These are phyloP conservation scores for Drosophila parvula DNA, from an alignment of 1,140 invertebrate genomes.

Conservation along the genomic window DNA sequence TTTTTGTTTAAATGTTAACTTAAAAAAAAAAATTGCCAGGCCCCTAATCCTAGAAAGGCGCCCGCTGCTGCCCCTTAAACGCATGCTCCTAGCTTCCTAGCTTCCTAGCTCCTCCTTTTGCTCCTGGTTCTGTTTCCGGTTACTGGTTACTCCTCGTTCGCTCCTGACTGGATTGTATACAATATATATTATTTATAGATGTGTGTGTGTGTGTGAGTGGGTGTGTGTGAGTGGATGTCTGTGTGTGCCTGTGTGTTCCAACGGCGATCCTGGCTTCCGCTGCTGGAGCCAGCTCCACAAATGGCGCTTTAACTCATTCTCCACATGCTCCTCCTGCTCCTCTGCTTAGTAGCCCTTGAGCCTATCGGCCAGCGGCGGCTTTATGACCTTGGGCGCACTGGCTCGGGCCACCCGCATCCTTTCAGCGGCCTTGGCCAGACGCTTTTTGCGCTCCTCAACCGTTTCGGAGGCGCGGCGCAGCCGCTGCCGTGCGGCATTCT, in stretches of 20 bases:
- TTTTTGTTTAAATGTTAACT: conserved; percentile 62
- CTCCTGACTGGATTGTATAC: conserved; percentile 41
- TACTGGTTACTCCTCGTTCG: background rate
- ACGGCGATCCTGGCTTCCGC: conserved; percentile 39
- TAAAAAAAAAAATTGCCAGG: conserved; percentile 78
- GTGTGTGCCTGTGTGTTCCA: conserved; percentile 47
- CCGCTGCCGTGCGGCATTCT: conserved; percentile 81
- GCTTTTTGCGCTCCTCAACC: conserved; percentile 84
- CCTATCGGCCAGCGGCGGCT: conserved; percentile 79
- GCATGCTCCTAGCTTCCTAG: background rate
- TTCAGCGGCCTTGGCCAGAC: conserved; percentile 84
- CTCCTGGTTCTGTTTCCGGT: conserved; percentile 1
- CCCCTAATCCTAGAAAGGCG: conserved; percentile 59
- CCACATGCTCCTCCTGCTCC: background rate
- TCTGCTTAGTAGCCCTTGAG: conserved; percentile 75
- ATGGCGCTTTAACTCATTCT: background rate
- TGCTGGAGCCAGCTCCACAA: conserved; percentile 46
- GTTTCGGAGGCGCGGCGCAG: conserved; percentile 84
- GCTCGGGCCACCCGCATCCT: conserved; percentile 75
- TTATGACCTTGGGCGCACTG: conserved; percentile 80
- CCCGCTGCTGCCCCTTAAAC: conserved; percentile 38
- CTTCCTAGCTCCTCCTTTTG: conserved; percentile 1
- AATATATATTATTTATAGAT: conserved; percentile 68
- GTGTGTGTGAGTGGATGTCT: too few relatives aligned
- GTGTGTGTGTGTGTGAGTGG: conserved; percentile 8